Evolutionary conservation across 1,140 invertebrate genomes (phyloP).

Genomic region (Lordiphosa stackelbergi): DNA sequence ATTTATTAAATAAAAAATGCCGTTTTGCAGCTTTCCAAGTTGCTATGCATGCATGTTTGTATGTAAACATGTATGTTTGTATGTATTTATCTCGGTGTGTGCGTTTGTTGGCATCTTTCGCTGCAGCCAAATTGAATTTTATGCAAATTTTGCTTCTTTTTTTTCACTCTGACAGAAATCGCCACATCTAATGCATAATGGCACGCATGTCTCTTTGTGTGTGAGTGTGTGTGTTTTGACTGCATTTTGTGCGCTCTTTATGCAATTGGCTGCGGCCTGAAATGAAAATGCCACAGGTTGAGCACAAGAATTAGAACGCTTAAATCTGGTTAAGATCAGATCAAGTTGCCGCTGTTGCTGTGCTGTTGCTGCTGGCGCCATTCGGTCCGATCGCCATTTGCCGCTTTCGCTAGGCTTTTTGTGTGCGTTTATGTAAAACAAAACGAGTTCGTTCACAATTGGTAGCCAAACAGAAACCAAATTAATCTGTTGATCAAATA

Average conservation of each 20-base stretch:
- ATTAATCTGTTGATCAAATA: constrained; percentile 28
- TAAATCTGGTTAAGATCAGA: constrained; percentile 32
- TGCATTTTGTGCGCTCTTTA: constrained; percentile 43
- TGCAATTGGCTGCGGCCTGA: constrained; percentile 50
- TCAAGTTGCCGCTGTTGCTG: constrained; percentile 19
- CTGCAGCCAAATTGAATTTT: constrained; percentile 68
- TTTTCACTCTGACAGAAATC: constrained; percentile 58
- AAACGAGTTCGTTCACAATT: constrained; percentile 58
- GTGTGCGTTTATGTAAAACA: constrained; percentile 66
- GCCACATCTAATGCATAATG: constrained; percentile 73
- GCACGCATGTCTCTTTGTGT: constrained; percentile 23
- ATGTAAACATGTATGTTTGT: constrained; percentile 1
- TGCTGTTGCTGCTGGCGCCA: constrained; percentile 44
- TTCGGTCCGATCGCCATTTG: constrained; percentile 30
- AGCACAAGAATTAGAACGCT: constrained; percentile 24
- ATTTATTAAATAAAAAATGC: constrained; percentile 76
- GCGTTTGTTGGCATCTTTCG: constrained; percentile 50
- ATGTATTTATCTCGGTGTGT: constrained; percentile 8
- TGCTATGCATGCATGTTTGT: constrained; percentile 41
- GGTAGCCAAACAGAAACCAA: constrained; percentile 31
- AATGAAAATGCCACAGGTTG: constrained; percentile 32
- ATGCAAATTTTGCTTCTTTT: constrained; percentile 64
- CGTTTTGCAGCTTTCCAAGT: constrained; percentile 74
- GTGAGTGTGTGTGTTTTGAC: constrained; percentile 9
- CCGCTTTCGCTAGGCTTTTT: constrained; percentile 66